phyloP scores from a whole-genome alignment of 2,888 invertebrate genomes.

The Hydropsyche betteni region DNA sequence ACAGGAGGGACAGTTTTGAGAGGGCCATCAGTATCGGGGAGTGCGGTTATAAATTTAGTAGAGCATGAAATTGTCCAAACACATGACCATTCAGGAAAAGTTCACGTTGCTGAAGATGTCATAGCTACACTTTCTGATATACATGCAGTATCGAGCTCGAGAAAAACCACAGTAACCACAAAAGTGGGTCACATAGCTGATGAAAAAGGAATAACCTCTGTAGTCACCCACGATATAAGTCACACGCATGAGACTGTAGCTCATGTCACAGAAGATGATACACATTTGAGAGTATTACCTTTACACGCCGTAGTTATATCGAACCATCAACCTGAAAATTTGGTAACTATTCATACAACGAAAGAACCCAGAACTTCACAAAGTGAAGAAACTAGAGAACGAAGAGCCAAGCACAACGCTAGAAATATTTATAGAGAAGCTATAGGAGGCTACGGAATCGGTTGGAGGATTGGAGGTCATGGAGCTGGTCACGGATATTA shows the following conservation, averaged over 20 bases:
- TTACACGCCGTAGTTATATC: conserved; percentile 28
- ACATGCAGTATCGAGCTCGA: conserved; percentile 34
- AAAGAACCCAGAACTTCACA: neutral
- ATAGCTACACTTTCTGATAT: conserved; percentile 5
- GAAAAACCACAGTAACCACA: conserved; percentile 44
- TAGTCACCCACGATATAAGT: conserved; percentile 36
- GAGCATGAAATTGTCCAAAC: conserved; percentile 41
- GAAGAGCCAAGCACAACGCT: conserved; percentile 1
- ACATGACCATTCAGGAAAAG: conserved; percentile 31
- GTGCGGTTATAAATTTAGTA: conserved; percentile 40
- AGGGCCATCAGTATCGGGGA: conserved; percentile 43
- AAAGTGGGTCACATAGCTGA: conserved; percentile 43
- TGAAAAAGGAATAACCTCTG: conserved; percentile 38
- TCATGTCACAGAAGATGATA: conserved; percentile 35
- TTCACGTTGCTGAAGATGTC: conserved; percentile 30
- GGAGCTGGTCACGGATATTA: conserved; percentile 52
- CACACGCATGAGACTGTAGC: conserved; percentile 32
- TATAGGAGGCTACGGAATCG: conserved; percentile 48
- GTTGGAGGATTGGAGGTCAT: conserved; percentile 48
- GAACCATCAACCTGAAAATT: conserved; percentile 9
- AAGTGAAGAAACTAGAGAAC: neutral
- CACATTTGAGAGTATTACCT: conserved; percentile 32
- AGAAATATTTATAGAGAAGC: conserved; percentile 44
- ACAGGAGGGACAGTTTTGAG: neutral
- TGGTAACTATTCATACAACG: neutral